Conservation (phyloP, 2,888 invertebrate genomes). For the Drosophila pseudotalamancana region DNA sequence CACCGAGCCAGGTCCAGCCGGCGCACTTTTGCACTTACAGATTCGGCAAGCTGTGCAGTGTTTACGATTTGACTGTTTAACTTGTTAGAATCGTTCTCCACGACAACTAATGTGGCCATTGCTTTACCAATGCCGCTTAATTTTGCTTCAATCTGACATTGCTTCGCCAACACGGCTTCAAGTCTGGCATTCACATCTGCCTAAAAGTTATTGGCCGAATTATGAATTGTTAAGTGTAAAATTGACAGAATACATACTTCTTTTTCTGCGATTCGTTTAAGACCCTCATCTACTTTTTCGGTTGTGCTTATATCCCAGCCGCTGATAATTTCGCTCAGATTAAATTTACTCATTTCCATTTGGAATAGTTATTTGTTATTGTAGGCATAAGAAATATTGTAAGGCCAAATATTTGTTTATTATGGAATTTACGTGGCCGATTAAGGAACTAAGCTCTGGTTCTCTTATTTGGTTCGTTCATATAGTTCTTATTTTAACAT, state of each 20-base stretch:
- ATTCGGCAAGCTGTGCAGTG: constrained; percentile 95
- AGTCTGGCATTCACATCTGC: constrained; percentile 89
- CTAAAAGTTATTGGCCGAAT: constrained; percentile 84
- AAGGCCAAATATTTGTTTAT: constrained; percentile 16
- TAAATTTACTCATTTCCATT: constrained; percentile 28
- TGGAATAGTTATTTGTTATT: neutral
- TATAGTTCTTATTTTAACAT: constrained; percentile 3
- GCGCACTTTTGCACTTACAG: constrained; percentile 97
- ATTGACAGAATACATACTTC: constrained; percentile 58
- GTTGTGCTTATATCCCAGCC: constrained; percentile 84
- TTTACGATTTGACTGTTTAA: constrained; percentile 93
- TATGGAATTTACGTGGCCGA: constrained; percentile 49
- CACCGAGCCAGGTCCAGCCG: constrained; percentile 94
- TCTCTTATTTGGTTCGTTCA: constrained; percentile 2
- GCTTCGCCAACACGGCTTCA: constrained; percentile 89
- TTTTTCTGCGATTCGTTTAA: constrained; percentile 67
- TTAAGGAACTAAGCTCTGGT: neutral
- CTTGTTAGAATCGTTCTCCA: constrained; percentile 91
- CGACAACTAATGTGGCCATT: constrained; percentile 90
- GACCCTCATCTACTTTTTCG: constrained; percentile 85
- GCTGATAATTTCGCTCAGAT: constrained; percentile 37
- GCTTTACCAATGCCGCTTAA: constrained; percentile 92
- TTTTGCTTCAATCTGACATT: constrained; percentile 91
- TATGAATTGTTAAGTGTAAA: neutral
- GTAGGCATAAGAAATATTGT: constrained; percentile 7